Evolutionary conservation across 1,140 invertebrate genomes (phyloP).

Genomic region (Pseudomyrmex flavicornis): DNA sequence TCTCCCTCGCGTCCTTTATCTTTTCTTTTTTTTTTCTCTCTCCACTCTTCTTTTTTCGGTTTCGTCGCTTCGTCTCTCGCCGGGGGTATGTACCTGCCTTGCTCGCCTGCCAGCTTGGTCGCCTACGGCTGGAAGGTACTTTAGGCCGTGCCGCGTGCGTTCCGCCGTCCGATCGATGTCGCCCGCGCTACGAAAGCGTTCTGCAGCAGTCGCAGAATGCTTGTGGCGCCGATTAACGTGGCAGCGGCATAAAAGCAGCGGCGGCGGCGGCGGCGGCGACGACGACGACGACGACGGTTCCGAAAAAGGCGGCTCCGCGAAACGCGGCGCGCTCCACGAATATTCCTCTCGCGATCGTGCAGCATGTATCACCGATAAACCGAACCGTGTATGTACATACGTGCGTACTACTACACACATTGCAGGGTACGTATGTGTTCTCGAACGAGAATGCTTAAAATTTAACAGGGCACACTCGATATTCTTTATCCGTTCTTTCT

Average conservation of each 20-base stretch:
- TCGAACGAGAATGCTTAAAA: too few species aligned
- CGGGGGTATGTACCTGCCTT: conserved; percentile 18
- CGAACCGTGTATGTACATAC: not conserved
- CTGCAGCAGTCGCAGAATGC: conserved; percentile 52
- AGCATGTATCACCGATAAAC: not conserved
- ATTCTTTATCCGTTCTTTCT: too few species aligned
- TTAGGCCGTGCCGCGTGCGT: conserved; percentile 25
- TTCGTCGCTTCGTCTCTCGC: conserved; percentile 47
- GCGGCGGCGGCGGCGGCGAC: not conserved
- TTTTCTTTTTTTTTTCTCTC: not conserved
- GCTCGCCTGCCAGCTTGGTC: conserved; percentile 1
- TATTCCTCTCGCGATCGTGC: conserved; percentile 13
- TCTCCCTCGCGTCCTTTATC: conserved; percentile 19
- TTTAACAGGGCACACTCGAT: too few species aligned
- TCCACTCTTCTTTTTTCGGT: conserved; percentile 11
- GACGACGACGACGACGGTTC: conserved; percentile 3
- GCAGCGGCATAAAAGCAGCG: conserved; percentile 5
- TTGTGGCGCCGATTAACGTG: conserved; percentile 46
- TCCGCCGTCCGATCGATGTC: conserved; percentile 55
- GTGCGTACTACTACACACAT: too few species aligned
- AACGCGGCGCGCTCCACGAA: conserved; percentile 1
- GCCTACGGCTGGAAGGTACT: conserved; percentile 34
- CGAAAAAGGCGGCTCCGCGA: conserved; percentile 37
- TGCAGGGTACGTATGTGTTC: too few species aligned
- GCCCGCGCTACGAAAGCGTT: conserved; percentile 41